Conservation (phyloP, 2,113 vertebrate species). For the Phoxinus phoxinus region DNA sequence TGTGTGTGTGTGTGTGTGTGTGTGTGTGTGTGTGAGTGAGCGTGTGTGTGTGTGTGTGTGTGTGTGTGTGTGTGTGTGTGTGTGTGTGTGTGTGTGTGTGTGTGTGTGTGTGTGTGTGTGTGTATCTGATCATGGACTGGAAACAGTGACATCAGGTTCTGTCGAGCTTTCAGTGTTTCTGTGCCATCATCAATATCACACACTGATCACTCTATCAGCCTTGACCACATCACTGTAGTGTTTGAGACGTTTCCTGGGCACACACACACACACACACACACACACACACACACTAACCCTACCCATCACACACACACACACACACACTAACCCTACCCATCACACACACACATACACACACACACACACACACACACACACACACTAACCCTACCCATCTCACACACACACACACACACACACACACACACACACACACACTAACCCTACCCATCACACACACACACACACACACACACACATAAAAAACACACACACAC, state of each 20-base stretch:
- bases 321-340: not conserved
- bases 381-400: no score
- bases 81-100: no score
- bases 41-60: no score
- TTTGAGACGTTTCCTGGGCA: not conserved
- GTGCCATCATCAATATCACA: conserved; percentile 36
- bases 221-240: conserved; percentile 4
- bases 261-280: not conserved
- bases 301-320: not conserved
- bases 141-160: conserved; percentile 29
- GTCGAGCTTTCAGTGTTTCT: conserved; percentile 41
- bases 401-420: not conserved
- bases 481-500: not conserved
- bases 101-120: not conserved
- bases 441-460: no score
- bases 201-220: not conserved
- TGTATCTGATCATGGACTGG: not conserved
- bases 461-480: not conserved
- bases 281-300: not conserved
- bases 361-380: not conserved
- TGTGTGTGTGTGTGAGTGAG: no score
- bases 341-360: not conserved
- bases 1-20: no score
- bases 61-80: no score
- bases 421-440: not conserved